Base-by-base conservation (phyloP, 1,140 invertebrate species). In the Zaprionus inermis region DNA sequence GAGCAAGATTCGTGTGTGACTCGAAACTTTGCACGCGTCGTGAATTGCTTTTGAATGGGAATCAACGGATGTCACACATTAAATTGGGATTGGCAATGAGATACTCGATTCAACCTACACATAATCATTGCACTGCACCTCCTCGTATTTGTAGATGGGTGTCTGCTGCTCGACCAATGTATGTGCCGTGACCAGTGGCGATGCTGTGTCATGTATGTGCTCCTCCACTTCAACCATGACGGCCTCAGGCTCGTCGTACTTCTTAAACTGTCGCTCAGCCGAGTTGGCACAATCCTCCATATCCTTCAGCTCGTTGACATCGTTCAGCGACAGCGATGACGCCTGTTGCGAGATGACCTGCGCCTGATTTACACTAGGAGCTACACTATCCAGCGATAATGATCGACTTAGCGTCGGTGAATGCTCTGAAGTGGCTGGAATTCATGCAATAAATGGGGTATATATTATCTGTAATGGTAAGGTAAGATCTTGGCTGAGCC, bases 261-360 rank as follows among this genome's bases (percentile, higher is more conserved):
- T 89, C 64, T 92, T 91, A 16, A 76, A 92, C 60, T 92, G 88
- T 16, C 94, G 82, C 59, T 94, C 93, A 6, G 75, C 63, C 14
- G 76, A 72, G 58, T 79, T 81, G 2, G 70, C 75, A n/a, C 90
- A 90, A 64, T 94, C 94, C 56, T 90, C 75, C 34, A 88, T 80
- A 30, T 91, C 83, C 54, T 92, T 90, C 3, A 95, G 91, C 65
- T 95, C 94, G 72, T 95, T 95, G 59, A 94, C 94, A 81, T 96
- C 94, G 73, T 96, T 96, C 0, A 96, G 93, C 5, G 95, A 96
- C 9, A 96, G 88, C 80, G 96, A 96, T 1, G 96, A 96, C 0
- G 94, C 94, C 78, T 95, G 95, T 51, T 94, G 94, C 36, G 92
- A 94, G 63, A 93, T 92, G 69, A 72, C 91, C 71, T 64, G 93